These are phyloP conservation scores for Malurus cyaneus DNA, from an alignment of 2,113 vertebrate species.

Conservation along the genomic window DNA sequence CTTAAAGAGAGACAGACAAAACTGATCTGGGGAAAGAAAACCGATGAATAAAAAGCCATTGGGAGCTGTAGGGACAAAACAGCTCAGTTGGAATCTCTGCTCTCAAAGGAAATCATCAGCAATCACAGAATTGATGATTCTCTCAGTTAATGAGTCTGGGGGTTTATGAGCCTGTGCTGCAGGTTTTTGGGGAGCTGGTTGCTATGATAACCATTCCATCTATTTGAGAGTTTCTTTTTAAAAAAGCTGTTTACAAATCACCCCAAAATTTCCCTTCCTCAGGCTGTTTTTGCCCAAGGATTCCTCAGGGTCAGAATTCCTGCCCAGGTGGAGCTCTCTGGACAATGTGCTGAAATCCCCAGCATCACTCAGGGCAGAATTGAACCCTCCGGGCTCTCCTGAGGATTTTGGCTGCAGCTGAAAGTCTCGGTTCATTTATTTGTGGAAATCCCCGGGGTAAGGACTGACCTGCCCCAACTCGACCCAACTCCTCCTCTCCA, in stretches of 20 bases:
- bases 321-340: neutral
- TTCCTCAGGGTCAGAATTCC: neutral
- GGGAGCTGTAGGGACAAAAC: neutral
- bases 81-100: neutral
- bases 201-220: neutral
- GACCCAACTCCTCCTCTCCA: neutral
- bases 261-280: neutral
- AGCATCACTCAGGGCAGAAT: fast-evolving
- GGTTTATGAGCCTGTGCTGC: neutral
- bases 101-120: neutral
- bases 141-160: neutral
- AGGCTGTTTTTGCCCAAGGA: fast-evolving
- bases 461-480: neutral
- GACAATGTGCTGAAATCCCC: fast-evolving
- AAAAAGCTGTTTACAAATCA: neutral
- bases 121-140: neutral
- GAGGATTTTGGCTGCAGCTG: neutral
- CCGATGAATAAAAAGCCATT: no score
- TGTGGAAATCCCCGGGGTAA: neutral
- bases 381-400: neutral
- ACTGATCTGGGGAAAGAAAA: neutral
- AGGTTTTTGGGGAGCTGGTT: neutral
- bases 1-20: neutral
- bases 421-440: neutral
- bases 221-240: neutral